These are phyloP conservation scores for Ceyx margarethae DNA, from an alignment of 2,113 vertebrate species.

Conservation along the genomic window DNA sequence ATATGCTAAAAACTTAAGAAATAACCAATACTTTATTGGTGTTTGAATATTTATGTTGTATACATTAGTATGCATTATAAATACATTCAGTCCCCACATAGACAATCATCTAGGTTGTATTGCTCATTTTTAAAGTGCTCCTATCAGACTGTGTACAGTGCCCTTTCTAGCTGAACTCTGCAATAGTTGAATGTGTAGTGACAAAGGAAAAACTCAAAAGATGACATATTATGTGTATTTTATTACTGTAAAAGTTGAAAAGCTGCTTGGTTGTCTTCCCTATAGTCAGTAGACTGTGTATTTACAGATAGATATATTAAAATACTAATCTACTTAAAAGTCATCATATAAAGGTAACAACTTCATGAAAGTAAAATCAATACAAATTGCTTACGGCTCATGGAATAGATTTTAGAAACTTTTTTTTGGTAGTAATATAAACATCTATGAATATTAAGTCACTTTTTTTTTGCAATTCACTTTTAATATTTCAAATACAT, in stretches of 20 bases:
- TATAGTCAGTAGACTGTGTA: not conserved
- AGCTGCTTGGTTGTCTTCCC: not conserved
- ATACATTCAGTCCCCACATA: not conserved
- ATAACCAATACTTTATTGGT: not conserved
- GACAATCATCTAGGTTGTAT: not conserved
- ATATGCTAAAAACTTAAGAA: not conserved
- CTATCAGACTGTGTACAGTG: not conserved
- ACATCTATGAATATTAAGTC: conserved; percentile 29
- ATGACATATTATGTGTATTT: not conserved
- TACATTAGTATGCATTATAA: not conserved
- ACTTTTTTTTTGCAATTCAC: not conserved
- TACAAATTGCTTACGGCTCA: conserved; percentile 22
- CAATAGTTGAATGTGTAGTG: not conserved
- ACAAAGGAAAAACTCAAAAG: not conserved
- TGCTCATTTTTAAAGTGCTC: not conserved
- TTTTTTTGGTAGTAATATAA: conserved; percentile 13
- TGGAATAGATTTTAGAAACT: conserved; percentile 33
- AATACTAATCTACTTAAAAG: conserved; percentile 11
- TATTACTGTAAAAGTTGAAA: not conserved
- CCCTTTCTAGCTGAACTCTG: not conserved
- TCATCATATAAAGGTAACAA: conserved; percentile 24
- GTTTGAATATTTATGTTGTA: not conserved
- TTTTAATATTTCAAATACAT: not conserved
- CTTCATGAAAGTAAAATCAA: conserved; percentile 45
- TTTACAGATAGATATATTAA: not conserved